Percentiles rank a stretch among this genome's conserved stretches.
Conservation (phyloP, 1,140 invertebrate species). For the Andricus grossulariae region DNA sequence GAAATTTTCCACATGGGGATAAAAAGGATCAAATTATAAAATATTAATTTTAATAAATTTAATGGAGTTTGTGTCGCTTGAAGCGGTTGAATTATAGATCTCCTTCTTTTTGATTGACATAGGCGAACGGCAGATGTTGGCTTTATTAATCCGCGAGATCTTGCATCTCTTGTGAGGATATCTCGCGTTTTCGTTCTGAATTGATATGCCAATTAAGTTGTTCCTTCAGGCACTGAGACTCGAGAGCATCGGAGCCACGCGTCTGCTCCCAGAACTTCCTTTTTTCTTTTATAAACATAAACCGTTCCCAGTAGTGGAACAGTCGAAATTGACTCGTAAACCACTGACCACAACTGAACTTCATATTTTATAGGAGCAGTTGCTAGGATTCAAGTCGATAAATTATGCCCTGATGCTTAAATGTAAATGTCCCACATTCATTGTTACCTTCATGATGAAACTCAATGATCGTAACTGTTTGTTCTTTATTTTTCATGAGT, state of each 20-base stretch:
- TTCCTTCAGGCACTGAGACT: conserved; percentile 48
- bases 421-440: conserved; percentile 9
- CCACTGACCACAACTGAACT: conserved; percentile 14
- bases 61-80: neutral
- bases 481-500: conserved; percentile 4
- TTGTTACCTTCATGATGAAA: neutral
- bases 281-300: conserved; percentile 26
- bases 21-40: too few relatives aligned
- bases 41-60: neutral
- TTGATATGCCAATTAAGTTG: conserved; percentile 69
- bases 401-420: neutral
- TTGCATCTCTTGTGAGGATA: conserved; percentile 49
- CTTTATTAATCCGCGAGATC: conserved; percentile 64
- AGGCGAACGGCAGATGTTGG: conserved; percentile 48
- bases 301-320: conserved; percentile 22
- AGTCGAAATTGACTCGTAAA: conserved; percentile 30
- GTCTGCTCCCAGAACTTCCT: conserved; percentile 34
- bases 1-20: too few relatives aligned
- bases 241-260: conserved; percentile 40
- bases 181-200: conserved; percentile 57
- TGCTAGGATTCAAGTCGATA: conserved; percentile 12
- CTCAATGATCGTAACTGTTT: conserved; percentile 12
- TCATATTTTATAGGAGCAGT: conserved; percentile 28
- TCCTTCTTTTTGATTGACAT: conserved; percentile 30
- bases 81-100: conserved; percentile 4